Evolutionary conservation across 2,888 invertebrate genomes (phyloP).

Genomic region (Disparrhopalites patrizii): DNA sequence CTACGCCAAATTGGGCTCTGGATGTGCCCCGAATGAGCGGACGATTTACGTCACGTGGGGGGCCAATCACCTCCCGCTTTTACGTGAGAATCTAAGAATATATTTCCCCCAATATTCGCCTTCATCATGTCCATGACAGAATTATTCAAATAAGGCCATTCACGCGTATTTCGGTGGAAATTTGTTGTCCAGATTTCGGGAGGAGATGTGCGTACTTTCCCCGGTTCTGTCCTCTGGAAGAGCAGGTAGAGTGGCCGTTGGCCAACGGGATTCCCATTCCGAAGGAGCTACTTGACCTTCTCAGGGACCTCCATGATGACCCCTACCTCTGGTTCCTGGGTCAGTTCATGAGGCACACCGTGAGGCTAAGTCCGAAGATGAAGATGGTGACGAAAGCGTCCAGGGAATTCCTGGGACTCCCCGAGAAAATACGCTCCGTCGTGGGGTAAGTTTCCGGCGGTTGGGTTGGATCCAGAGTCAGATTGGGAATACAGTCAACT

Average conservation of each 20-base stretch:
- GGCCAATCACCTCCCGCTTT: no score
- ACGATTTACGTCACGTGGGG: constrained; percentile 25
- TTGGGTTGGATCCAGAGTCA: no score
- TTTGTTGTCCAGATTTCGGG: constrained; percentile 1
- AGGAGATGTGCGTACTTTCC: not conserved
- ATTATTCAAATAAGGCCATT: no score
- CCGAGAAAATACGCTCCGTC: not conserved
- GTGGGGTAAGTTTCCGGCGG: no score
- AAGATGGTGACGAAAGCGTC: not conserved
- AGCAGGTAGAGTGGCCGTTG: constrained; percentile 14
- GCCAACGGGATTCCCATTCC: constrained; percentile 23
- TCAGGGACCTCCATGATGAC: constrained; percentile 4
- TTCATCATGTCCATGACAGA: no score
- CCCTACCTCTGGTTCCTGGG: constrained; percentile 32
- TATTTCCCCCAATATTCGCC: not conserved
- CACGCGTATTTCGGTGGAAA: no score
- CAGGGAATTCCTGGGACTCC: not conserved
- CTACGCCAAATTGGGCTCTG: constrained; percentile 25
- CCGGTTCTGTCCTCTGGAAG: not conserved
- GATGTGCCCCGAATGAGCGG: constrained; percentile 5
- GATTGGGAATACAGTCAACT: no score
- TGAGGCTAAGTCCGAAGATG: constrained; percentile 1
- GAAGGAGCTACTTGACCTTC: not conserved
- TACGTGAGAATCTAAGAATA: no score
- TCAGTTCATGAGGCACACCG: constrained; percentile 25